Conservation (phyloP, 1,140 invertebrate genomes). For the Coenobita brevimanus region DNA sequence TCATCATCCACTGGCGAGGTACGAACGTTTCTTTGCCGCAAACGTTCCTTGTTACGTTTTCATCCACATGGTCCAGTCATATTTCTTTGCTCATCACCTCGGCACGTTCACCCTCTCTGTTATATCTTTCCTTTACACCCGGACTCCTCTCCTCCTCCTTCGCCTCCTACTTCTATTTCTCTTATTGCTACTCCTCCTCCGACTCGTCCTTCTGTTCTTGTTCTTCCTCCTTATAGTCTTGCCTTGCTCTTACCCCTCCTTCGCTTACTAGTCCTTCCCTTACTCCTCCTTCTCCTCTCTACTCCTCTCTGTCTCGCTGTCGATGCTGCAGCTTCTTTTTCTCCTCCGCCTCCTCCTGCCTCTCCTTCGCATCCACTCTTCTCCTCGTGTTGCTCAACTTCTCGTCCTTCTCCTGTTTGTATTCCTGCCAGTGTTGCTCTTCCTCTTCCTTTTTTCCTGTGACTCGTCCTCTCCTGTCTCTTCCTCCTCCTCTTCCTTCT, state of each 20-base stretch:
- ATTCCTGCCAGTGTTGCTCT: background rate
- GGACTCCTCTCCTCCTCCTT: background rate
- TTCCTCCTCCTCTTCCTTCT: constrained; percentile 1
- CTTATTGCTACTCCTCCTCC: background rate
- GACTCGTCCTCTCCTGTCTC: background rate
- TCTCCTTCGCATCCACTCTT: background rate
- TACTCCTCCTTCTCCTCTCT: background rate
- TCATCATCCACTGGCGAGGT: no score
- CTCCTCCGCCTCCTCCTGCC: background rate
- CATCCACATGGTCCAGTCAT: no score
- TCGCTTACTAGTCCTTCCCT: background rate
- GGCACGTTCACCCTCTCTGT: background rate
- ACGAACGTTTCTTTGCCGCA: no score
- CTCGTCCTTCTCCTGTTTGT: background rate
- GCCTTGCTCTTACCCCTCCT: background rate
- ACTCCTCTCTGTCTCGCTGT: background rate
- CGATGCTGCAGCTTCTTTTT: background rate
- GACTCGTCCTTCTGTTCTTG: background rate
- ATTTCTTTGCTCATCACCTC: background rate
- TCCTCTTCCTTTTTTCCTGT: background rate
- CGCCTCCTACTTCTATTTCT: background rate
- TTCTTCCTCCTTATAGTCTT: background rate
- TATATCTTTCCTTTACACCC: background rate
- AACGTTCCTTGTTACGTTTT: no score
- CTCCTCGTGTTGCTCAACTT: background rate